Percentiles rank a stretch among this genome's conserved stretches.
phyloP scores from a whole-genome alignment of 1,140 invertebrate species.

The Arctopsyche grandis region DNA sequence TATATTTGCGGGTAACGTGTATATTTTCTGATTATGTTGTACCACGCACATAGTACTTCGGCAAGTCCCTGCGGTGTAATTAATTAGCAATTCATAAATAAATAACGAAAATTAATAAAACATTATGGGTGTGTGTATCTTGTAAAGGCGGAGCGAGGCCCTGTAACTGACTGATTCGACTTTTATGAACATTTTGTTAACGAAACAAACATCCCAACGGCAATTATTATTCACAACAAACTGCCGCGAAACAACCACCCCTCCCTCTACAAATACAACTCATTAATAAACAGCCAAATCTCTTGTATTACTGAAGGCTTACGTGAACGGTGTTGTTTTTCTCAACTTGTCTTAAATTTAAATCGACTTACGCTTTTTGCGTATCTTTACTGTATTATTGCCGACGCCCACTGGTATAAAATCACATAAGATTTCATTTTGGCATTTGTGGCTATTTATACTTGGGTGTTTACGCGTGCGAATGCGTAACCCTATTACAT shows the following conservation, averaged over 20 bases:
- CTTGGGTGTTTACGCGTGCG: too few species aligned
- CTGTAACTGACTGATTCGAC: conserved; percentile 42
- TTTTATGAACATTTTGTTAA: conserved; percentile 46
- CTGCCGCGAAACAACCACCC: conserved; percentile 12
- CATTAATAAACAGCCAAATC: too few species aligned
- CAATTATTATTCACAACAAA: conserved; percentile 33
- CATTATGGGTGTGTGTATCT: conserved; percentile 36
- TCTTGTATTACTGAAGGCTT: too few species aligned
- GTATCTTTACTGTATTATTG: too few species aligned
- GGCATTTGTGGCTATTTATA: too few species aligned
- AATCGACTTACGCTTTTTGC: too few species aligned
- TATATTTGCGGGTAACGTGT: neutral
- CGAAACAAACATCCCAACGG: conserved; percentile 44
- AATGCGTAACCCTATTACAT: too few species aligned
- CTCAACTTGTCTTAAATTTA: too few species aligned
- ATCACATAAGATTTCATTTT: too few species aligned
- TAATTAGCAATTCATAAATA: conserved; percentile 45
- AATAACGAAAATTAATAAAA: conserved; percentile 45
- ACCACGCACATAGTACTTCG: neutral
- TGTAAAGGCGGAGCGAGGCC: conserved; percentile 14
- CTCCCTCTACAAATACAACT: neutral
- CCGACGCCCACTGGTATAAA: too few species aligned
- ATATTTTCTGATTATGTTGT: conserved; percentile 15
- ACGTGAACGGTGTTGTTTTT: too few species aligned
- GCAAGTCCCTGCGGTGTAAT: conserved; percentile 38